Percentiles rank a stretch among this genome's conserved stretches.
These are phyloP conservation scores for Corythornis cristatus DNA, from an alignment of 2,113 vertebrate genomes.

Conservation along the genomic window DNA sequence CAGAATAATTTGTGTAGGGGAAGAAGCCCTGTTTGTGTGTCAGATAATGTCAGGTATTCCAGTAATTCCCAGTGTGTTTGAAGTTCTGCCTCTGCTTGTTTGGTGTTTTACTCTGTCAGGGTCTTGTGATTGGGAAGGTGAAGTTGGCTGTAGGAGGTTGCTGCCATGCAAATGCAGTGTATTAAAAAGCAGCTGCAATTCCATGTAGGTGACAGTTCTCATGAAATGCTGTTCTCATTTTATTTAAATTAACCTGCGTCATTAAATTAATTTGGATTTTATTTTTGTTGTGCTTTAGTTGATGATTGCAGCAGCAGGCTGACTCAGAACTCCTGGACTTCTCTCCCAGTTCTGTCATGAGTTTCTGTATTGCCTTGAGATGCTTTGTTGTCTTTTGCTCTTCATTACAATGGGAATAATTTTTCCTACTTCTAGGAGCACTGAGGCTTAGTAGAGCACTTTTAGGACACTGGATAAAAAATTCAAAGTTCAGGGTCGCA, in stretches of 20 bases:
- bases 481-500: background rate
- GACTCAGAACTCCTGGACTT: background rate
- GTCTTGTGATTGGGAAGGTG: background rate
- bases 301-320: background rate
- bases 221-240: background rate
- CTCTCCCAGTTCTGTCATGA: background rate
- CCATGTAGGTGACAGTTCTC: background rate
- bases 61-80: background rate
- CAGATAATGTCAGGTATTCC: background rate
- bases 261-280: background rate
- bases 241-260: background rate
- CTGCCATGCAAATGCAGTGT: background rate
- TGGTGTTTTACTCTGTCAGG: background rate
- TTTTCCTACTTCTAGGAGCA: background rate
- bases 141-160: background rate
- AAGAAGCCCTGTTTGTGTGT: background rate
- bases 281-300: background rate
- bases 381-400: background rate
- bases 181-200: background rate
- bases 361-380: background rate
- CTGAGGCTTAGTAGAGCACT: background rate
- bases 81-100: conserved; percentile 27
- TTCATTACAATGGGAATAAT: background rate
- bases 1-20: background rate
- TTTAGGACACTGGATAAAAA: background rate